These are phyloP conservation scores for Heliothis peltigera DNA, from an alignment of 2,888 invertebrate genomes.

Conservation along the genomic window DNA sequence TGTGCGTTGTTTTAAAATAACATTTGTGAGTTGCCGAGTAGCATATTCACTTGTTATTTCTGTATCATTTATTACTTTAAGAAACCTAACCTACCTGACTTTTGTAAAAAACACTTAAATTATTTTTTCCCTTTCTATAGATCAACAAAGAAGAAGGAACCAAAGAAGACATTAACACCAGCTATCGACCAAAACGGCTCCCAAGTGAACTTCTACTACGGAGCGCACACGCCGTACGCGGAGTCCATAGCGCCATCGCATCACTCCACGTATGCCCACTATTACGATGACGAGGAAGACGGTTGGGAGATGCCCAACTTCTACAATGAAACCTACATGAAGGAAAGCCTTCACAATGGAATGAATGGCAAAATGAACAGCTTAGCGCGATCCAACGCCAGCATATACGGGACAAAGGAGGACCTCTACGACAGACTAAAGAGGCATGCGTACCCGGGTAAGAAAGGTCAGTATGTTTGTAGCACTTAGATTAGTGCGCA, in stretches of 20 bases:
- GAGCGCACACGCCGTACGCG: conserved; percentile 98
- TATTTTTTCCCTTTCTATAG: conserved; percentile 75
- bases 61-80: no score
- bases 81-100: no score
- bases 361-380: conserved; percentile 97
- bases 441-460: conserved; percentile 97
- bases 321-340: conserved; percentile 99
- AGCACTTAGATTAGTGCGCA: conserved; percentile 85
- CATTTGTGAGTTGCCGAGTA: no score
- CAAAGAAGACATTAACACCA: conserved; percentile 96
- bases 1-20: no score
- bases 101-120: neutral
- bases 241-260: conserved; percentile 98
- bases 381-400: conserved; percentile 97
- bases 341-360: conserved; percentile 96
- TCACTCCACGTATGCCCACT: conserved; percentile 98
- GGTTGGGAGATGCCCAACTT: conserved; percentile 99
- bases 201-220: conserved; percentile 98
- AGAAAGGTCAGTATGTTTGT: conserved; percentile 94
- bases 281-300: conserved; percentile 98
- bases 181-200: conserved; percentile 97
- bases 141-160: conserved; percentile 96
- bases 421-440: conserved; percentile 98
- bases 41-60: no score
- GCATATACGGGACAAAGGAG: conserved; percentile 98